Percentiles rank a stretch among this genome's conserved stretches.
Conservation (phyloP, 2,888 invertebrate genomes). For the Ophion obscuratus region DNA sequence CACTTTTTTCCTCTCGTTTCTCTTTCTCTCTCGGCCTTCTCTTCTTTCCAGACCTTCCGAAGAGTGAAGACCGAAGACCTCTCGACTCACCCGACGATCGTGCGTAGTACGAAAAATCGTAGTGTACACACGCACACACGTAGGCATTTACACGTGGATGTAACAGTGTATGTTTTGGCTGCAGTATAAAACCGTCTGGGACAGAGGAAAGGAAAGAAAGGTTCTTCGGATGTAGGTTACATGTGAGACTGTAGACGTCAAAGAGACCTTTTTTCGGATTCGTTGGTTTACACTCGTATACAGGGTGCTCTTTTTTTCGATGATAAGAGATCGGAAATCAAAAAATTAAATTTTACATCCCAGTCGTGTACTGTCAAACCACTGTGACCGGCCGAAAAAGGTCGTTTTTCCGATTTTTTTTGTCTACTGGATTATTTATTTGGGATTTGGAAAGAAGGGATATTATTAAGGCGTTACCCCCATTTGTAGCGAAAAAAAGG, state of each 20-base stretch:
- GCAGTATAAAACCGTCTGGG: slow-evolving; percentile 61
- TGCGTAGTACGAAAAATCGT: slow-evolving; percentile 43
- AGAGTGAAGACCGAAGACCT: slow-evolving; percentile 46
- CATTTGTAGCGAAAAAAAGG: no score
- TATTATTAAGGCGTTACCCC: no score
- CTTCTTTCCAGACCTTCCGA: slow-evolving; percentile 30
- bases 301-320: slow-evolving; percentile 51
- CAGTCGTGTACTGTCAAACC: no score
- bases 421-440: no score
- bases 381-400: no score
- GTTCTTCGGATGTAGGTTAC: slow-evolving; percentile 73
- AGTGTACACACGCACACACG: neutral
- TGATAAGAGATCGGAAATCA: neutral
- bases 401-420: no score
- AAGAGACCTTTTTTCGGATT: slow-evolving; percentile 48
- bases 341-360: neutral
- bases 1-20: neutral
- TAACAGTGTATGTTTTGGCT: slow-evolving; percentile 47
- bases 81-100: slow-evolving; percentile 65
- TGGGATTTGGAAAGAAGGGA: no score
- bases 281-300: slow-evolving; percentile 31
- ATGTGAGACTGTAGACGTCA: slow-evolving; percentile 58
- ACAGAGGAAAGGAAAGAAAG: slow-evolving; percentile 68
- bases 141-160: neutral
- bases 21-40: slow-evolving; percentile 19